Percentiles rank a stretch among this genome's conserved stretches.
These are phyloP conservation scores for Plagodis dolabraria DNA, from an alignment of 2,888 invertebrate genomes.

Conservation along the genomic window DNA sequence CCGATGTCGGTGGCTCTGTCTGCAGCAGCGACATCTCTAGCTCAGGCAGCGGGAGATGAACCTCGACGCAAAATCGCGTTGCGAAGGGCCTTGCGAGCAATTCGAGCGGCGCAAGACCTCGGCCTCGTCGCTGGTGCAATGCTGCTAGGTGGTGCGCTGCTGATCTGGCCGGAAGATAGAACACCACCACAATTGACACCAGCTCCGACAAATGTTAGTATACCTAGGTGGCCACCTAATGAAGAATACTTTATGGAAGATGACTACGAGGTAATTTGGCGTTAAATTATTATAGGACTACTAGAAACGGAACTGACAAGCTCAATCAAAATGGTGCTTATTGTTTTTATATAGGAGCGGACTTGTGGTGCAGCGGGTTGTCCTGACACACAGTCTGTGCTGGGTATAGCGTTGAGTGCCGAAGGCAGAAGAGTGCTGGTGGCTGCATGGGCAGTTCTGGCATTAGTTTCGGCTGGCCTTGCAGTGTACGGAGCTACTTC, in stretches of 20 bases:
- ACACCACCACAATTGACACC: slow-evolving; percentile 73
- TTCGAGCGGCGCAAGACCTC: slow-evolving; percentile 75
- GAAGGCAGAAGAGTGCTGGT: slow-evolving; percentile 66
- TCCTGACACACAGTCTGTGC: slow-evolving; percentile 64
- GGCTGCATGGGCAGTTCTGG: slow-evolving; percentile 66
- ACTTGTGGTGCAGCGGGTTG: slow-evolving; percentile 73
- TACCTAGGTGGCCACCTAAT: slow-evolving; percentile 66
- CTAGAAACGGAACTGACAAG: too few relatives aligned
- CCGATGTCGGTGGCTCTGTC: slow-evolving; percentile 84
- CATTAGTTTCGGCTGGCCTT: slow-evolving; percentile 59
- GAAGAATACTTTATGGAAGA: slow-evolving; percentile 84
- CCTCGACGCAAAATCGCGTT: slow-evolving; percentile 66
- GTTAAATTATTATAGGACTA: too few relatives aligned
- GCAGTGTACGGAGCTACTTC: slow-evolving; percentile 69
- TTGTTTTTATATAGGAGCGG: slow-evolving; percentile 54
- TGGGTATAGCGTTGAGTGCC: slow-evolving; percentile 64
- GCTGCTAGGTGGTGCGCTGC: slow-evolving; percentile 74
- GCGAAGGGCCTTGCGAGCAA: slow-evolving; percentile 69
- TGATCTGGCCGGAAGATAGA: slow-evolving; percentile 76
- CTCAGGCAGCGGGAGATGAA: slow-evolving; percentile 82
- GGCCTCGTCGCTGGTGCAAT: slow-evolving; percentile 74
- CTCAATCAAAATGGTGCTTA: too few relatives aligned
- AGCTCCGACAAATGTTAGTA: slow-evolving; percentile 64
- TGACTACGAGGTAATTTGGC: slow-evolving; percentile 78
- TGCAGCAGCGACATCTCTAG: slow-evolving; percentile 84